Percentiles rank a stretch among this genome's conserved stretches.
Conservation (phyloP, 2,888 invertebrate genomes). For the Drosophila percnosoma region DNA sequence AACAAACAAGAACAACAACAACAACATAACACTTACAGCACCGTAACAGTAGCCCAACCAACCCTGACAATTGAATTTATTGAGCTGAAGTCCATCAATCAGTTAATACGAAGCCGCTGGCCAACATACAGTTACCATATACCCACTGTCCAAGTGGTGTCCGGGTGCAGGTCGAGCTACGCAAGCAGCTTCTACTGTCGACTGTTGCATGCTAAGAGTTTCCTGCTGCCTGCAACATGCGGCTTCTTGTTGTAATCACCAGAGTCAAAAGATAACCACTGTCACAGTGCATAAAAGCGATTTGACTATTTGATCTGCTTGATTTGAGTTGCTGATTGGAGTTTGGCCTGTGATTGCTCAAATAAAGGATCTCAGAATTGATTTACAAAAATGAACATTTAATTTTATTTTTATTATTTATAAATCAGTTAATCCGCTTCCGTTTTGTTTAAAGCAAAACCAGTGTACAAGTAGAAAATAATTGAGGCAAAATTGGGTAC, state of each 20-base stretch:
- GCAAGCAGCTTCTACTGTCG: constrained; percentile 25
- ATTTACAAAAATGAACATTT: neutral
- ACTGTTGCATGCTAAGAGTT: constrained; percentile 40
- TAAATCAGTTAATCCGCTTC: neutral
- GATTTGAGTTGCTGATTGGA: neutral
- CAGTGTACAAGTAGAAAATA: constrained; percentile 13
- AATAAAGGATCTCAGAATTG: no score
- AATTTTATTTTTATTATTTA: neutral
- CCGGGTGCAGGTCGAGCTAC: neutral
- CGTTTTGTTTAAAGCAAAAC: neutral
- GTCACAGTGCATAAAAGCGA: constrained; percentile 28
- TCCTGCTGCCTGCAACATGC: constrained; percentile 31
- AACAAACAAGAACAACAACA: constrained; percentile 11
- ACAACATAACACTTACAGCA: constrained; percentile 7
- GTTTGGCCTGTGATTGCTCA: neutral
- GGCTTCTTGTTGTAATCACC: constrained; percentile 47
- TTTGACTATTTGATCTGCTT: neutral
- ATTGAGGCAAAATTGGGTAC: constrained; percentile 2
- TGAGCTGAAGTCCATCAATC: constrained; percentile 73
- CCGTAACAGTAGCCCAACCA: constrained; percentile 19
- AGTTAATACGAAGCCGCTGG: constrained; percentile 69
- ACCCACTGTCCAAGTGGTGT: constrained; percentile 24
- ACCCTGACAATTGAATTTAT: constrained; percentile 76
- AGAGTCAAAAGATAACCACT: constrained; percentile 38
- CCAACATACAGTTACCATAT: constrained; percentile 32